Evolutionary conservation across 1,140 invertebrate species (phyloP).

Genomic region (Scaptomyza hsui): DNA sequence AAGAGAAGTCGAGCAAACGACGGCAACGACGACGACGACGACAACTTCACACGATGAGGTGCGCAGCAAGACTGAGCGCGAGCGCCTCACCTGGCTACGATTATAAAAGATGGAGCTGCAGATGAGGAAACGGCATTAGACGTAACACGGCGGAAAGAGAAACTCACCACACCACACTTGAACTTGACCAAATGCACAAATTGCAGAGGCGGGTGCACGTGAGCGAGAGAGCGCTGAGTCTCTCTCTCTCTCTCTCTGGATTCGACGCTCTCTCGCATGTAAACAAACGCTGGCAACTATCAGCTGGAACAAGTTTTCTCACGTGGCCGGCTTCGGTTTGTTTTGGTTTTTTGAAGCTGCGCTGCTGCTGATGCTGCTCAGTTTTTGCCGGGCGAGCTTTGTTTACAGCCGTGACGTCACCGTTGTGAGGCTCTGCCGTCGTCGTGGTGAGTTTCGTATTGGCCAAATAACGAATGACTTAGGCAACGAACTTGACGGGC

Average conservation of each 20-base stretch:
- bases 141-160: conserved; percentile 40
- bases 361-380: not conserved
- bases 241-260: not conserved
- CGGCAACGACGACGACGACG: conserved; percentile 40
- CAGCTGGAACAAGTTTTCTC: conserved; percentile 63
- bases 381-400: conserved; percentile 46
- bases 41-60: conserved; percentile 77
- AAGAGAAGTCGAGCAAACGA: conserved; percentile 18
- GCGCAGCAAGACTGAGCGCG: conserved; percentile 76
- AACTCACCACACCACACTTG: conserved; percentile 72
- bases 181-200: conserved; percentile 83
- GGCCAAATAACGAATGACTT: conserved; percentile 65
- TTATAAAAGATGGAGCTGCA: conserved; percentile 57
- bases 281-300: conserved; percentile 64
- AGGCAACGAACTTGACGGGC: conserved; percentile 66
- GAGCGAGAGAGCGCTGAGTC: conserved; percentile 20
- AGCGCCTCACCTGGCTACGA: conserved; percentile 42
- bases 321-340: conserved; percentile 79
- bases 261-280: conserved; percentile 32
- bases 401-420: conserved; percentile 74
- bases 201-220: conserved; percentile 64
- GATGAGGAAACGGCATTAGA: conserved; percentile 25
- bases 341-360: conserved; percentile 61
- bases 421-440: conserved; percentile 60
- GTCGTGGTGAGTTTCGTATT: conserved; percentile 41